A percentile compares a stretch with the other conserved stretches of the same genome.
These are phyloP conservation scores for Anorthoa munda DNA, from an alignment of 2,888 invertebrate species.

Conservation along the genomic window DNA sequence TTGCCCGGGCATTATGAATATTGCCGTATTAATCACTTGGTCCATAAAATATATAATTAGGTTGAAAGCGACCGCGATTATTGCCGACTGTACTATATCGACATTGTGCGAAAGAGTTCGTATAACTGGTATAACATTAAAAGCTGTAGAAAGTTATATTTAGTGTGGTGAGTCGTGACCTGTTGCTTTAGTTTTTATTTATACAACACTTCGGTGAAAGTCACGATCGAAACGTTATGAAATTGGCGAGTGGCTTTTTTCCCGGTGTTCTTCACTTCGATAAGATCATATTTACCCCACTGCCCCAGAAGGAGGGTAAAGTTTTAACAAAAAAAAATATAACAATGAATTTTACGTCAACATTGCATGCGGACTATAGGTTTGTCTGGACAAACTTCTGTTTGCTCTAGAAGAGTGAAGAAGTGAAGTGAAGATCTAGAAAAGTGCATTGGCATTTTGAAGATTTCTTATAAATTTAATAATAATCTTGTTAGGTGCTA, in stretches of 20 bases:
- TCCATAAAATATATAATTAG: too few species aligned
- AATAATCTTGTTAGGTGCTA: background rate
- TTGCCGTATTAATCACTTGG: too few species aligned
- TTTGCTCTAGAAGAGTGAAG: too few species aligned
- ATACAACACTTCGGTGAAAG: constrained; percentile 59
- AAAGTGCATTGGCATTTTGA: background rate
- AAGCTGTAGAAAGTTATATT: constrained; percentile 50
- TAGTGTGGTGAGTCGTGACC: constrained; percentile 54
- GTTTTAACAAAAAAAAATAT: background rate
- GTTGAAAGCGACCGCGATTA: too few species aligned
- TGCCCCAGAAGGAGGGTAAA: background rate
- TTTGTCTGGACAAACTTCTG: background rate
- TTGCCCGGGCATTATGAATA: too few species aligned
- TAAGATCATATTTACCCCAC: background rate
- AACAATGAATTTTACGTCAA: too few species aligned
- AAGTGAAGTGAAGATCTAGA: background rate
- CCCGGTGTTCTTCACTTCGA: constrained; percentile 20
- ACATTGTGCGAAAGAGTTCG: constrained; percentile 16
- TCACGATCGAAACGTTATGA: constrained; percentile 44
- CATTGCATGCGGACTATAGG: background rate
- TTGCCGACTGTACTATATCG: background rate
- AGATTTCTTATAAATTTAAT: background rate
- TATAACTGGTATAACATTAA: constrained; percentile 22
- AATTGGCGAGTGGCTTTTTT: constrained; percentile 44
- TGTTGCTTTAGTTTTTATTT: constrained; percentile 60